Percentiles rank a stretch among this genome's conserved stretches.
phyloP scores from a whole-genome alignment of 2,797 vertebrate species.

The Cynodonichthys magdalenae region DNA sequence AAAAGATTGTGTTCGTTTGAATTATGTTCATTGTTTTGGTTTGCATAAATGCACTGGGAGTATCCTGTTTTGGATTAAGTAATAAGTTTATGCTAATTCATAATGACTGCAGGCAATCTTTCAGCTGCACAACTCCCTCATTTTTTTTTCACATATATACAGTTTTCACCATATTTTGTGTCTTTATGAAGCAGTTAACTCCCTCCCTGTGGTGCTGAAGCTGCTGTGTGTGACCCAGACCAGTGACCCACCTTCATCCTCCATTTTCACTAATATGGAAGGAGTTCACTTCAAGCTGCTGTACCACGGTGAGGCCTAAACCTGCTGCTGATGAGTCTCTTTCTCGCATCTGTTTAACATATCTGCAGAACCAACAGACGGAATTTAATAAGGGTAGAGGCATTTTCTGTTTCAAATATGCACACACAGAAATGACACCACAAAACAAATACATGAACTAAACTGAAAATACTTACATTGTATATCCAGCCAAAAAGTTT shows the following conservation, averaged over 20 bases:
- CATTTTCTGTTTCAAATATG: background rate
- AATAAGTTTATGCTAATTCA: constrained; percentile 48
- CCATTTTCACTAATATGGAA: constrained; percentile 79
- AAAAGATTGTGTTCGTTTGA: constrained; percentile 14
- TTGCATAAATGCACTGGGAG: constrained; percentile 20
- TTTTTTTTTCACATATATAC: constrained; percentile 5
- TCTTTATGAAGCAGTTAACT: constrained; percentile 52
- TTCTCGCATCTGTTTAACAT: background rate
- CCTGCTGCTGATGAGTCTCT: constrained; percentile 1
- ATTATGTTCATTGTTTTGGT: constrained; percentile 17
- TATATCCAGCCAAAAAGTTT: no score
- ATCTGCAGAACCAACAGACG: background rate
- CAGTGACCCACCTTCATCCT: constrained; percentile 62
- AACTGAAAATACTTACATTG: no score
- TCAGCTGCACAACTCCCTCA: constrained; percentile 1
- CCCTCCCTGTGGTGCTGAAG: constrained; percentile 82
- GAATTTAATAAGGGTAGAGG: background rate
- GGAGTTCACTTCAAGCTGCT: constrained; percentile 90
- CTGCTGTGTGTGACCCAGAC: constrained; percentile 87
- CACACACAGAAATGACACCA: background rate
- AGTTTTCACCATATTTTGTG: background rate
- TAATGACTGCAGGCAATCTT: constrained; percentile 13
- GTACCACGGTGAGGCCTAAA: constrained; percentile 85
- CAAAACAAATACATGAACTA: background rate
- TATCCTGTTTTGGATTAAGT: constrained; percentile 21